phyloP scores from a whole-genome alignment of 2,888 invertebrate species.

The Eumacrocentrus americanus region DNA sequence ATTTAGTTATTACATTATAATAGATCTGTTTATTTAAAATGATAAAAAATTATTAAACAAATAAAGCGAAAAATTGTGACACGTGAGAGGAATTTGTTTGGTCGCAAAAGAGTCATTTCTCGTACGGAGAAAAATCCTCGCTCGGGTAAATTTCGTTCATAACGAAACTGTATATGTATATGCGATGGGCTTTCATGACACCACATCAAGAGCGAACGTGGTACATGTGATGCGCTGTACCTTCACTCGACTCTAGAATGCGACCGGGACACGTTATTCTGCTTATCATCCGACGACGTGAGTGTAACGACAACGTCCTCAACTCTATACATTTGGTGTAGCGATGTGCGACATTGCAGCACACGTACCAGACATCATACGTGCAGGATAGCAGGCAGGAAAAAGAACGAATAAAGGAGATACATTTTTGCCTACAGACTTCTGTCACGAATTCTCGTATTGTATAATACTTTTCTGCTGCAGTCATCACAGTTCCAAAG shows the following conservation, averaged over 20 bases:
- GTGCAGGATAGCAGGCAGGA: constrained; percentile 16
- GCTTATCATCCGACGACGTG: constrained; percentile 30
- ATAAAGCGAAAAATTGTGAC: background rate
- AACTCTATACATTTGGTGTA: constrained; percentile 36
- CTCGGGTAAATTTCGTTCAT: background rate
- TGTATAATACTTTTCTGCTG: background rate
- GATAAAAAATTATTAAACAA: too few relatives aligned
- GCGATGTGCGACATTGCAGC: constrained; percentile 32
- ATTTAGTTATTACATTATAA: too few relatives aligned
- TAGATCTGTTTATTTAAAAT: too few relatives aligned
- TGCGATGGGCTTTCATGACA: background rate
- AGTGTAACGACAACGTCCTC: constrained; percentile 42
- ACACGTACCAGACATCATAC: constrained; percentile 34
- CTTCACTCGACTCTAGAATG: constrained; percentile 11
- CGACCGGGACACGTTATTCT: constrained; percentile 6
- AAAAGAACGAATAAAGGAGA: constrained; percentile 2
- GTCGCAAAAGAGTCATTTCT: background rate
- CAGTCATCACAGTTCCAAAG: background rate
- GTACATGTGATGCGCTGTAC: background rate
- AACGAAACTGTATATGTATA: background rate
- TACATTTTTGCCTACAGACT: background rate
- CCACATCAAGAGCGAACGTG: background rate
- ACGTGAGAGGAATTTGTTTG: background rate
- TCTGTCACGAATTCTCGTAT: background rate
- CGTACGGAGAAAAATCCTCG: background rate